Base-by-base conservation (phyloP, 2,113 vertebrate species). In the Aldabrachelys gigantea region DNA sequence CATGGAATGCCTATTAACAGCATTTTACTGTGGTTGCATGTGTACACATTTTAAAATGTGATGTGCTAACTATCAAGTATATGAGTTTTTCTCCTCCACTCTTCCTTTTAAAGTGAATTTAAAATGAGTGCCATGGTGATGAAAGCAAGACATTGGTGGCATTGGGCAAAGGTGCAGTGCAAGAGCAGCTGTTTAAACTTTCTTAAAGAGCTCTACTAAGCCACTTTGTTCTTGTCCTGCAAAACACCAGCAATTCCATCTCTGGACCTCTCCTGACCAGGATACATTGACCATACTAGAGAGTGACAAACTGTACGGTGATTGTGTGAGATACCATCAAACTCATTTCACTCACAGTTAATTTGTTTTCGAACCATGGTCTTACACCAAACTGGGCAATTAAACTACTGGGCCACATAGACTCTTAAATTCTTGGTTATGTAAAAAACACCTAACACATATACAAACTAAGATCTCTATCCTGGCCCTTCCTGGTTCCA, bases 61-160 rank as follows among this genome's bases (percentile, higher is more conserved):
- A 85, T 65, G 4, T 53, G 8, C 50, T 91, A 57, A 21, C 5
- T 59, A 87, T 44, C 11, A 27, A 2, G 6, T 44, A 72, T 72
- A 76, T 25, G 41, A 76, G 24, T 44, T 76, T 22, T 76, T 24
- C 89, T 31, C 86, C 21, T 14, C 21, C 16, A 29, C 44, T 57
- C 57, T 92, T 92, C 38, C 49, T 88, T 82, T 90, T 86, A 79
- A 95, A 91, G 65, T 54, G 93, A 91, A 92, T 85, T 81, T 54
- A 41, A 24, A 72, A n/a, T 79, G 89, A 91, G 5, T 57, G 41
- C 53, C 80, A 21, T 57, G 17, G 9, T 83, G 50, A 95, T 91
- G 80, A 89, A 85, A 87, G 52, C 4, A 90, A 88, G 35, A 89
- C 91, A 94, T 87, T 17, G 22, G 29, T 90, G 35, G 14, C 54